These are phyloP conservation scores for Lepilemur ruficaudatus DNA, from an alignment of 2,797 vertebrate genomes.

Conservation along the genomic window DNA sequence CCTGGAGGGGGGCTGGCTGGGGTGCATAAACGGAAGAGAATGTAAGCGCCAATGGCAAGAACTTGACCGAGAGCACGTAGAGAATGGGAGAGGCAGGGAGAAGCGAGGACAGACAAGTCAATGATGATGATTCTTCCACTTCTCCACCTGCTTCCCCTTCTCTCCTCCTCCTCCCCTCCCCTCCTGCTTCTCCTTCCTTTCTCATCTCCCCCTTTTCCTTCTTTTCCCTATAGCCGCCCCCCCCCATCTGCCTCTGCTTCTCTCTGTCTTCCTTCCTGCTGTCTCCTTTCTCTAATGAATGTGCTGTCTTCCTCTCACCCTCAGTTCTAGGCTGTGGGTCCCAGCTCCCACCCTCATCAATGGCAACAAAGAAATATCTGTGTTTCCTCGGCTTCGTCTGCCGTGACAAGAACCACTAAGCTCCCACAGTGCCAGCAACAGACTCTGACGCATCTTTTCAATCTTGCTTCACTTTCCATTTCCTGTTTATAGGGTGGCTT, in stretches of 20 bases:
- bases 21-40: background rate
- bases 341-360: background rate
- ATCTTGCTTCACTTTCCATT: slow-evolving; percentile 17
- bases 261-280: background rate
- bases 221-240: background rate
- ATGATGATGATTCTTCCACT: background rate
- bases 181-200: background rate
- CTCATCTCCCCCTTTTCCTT: background rate
- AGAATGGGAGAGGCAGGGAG: background rate
- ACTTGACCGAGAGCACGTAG: background rate
- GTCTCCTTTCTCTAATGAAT: background rate
- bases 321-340: background rate
- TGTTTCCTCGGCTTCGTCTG: background rate
- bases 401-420: background rate
- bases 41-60: background rate
- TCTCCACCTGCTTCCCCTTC: no score
- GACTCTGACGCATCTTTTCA: background rate
- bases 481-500: slow-evolving; percentile 49
- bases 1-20: background rate
- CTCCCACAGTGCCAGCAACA: background rate
- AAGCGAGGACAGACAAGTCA: background rate
- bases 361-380: background rate
- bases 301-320: background rate
- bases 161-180: background rate
- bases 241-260: background rate